Percentiles rank a stretch among this genome's conserved stretches.
phyloP scores from a whole-genome alignment of 2,797 vertebrate genomes.

The Mareca penelope region DNA sequence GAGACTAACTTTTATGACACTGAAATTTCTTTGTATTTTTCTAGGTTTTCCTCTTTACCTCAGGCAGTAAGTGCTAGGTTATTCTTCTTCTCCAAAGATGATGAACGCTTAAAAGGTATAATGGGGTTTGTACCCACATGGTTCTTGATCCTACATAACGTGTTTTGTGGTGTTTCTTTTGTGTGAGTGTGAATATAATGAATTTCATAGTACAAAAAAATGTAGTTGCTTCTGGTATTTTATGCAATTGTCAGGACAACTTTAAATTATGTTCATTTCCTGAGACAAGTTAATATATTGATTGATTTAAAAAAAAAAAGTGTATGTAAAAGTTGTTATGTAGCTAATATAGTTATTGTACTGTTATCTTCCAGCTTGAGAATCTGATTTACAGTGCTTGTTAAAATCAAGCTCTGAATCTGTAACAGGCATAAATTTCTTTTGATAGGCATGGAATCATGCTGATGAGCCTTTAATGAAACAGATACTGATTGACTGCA shows the following conservation, averaged over 20 bases:
- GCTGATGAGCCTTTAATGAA: neutral
- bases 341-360: neutral
- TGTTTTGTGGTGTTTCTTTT: neutral
- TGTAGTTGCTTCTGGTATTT: neutral
- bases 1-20: neutral
- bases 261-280: neutral
- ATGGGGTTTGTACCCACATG: neutral
- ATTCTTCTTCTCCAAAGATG: slow-evolving; percentile 88
- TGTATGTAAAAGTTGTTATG: neutral
- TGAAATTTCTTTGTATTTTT: slow-evolving; percentile 2
- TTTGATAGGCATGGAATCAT: neutral
- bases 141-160: neutral
- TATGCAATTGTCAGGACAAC: neutral
- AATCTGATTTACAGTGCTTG: neutral
- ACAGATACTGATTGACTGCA: neutral
- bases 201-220: neutral
- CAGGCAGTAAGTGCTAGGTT: slow-evolving; percentile 62
- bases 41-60: slow-evolving; percentile 71
- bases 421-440: neutral
- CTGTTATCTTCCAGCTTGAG: neutral
- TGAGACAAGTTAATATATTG: neutral
- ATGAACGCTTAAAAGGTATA: slow-evolving; percentile 86
- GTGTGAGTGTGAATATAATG: neutral
- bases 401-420: neutral
- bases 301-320: neutral